Base-by-base conservation (phyloP, 2,888 invertebrate species). In the Diplazon laetatorius region DNA sequence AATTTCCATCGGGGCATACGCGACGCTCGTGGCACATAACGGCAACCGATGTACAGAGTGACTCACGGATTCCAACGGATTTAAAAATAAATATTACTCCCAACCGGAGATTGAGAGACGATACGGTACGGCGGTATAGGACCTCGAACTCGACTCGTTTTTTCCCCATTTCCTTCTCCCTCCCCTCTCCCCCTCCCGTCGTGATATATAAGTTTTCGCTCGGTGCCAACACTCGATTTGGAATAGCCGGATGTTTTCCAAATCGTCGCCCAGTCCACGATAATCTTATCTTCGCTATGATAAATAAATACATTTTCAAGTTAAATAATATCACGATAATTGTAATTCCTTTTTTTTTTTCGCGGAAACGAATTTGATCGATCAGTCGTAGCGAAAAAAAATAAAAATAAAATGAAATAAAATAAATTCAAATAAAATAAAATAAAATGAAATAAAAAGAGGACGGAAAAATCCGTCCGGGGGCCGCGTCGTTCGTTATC, bases 61-160 rank as follows among this genome's bases (percentile, higher is more conserved):
- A 78, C 71, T 79, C 72, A 81, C 55, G 68, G 35, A 79, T 79
- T 73, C 60, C 69, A 62, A 44, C 16, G 52, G 52, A 74, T 75
- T 78, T 78, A 78, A 78, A 78, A 78, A 78, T 78, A 78, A 78
- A 78, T 75, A 78, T 78, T 65, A 76, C 76, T 69, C 76, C n/a
- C 59, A 76, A 76, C 39, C 60, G 63, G 50, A 72, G 63, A 65
- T 63, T 68, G 66, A 73, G 69, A 68, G 76, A 75, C 66, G n/a
- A n/a, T n/a, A n/a, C n/a, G n/a, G n/a, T n/a, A n/a, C n/a, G n/a
- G 52, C 52, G 62, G 70, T 65, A n/a, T n/a, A 72, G 65, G 76
- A 76, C 76, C 79, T 59, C 76, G 76, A 79, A 76, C 72, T 76
- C 79, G 72, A 69, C 76, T 76, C 68, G 63, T 73, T 77, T 62